Conservation (phyloP, 2,797 vertebrate species). For the Knipowitschia caucasica region DNA sequence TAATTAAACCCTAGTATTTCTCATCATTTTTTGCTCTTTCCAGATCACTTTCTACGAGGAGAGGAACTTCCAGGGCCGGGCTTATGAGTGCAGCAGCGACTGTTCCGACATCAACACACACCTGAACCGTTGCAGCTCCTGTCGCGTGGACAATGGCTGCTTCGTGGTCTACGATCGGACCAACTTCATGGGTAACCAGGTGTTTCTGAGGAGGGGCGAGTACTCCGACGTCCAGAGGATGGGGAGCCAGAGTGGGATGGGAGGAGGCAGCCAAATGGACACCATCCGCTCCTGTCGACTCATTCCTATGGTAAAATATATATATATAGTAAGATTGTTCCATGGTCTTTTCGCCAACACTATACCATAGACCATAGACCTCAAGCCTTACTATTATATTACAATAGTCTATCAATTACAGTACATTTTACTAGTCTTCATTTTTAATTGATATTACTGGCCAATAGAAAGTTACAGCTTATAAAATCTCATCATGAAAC, state of each 20-base stretch:
- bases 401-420: too few relatives aligned
- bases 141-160: constrained; percentile 67
- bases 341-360: too few relatives aligned
- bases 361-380: too few relatives aligned
- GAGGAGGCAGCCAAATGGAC: constrained; percentile 47
- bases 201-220: constrained; percentile 69
- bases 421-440: too few relatives aligned
- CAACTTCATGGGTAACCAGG: constrained; percentile 70
- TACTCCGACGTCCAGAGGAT: constrained; percentile 65
- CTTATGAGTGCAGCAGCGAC: constrained; percentile 67
- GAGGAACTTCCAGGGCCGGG: constrained; percentile 69
- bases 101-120: constrained; percentile 64
- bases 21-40: background rate
- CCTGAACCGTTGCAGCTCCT: constrained; percentile 69
- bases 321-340: too few relatives aligned
- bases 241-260: constrained; percentile 48
- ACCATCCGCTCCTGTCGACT: constrained; percentile 60
- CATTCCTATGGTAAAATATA: constrained; percentile 64
- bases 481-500: too few relatives aligned
- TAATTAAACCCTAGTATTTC: background rate
- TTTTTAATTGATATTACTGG: too few relatives aligned
- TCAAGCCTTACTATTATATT: too few relatives aligned
- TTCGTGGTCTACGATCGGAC: constrained; percentile 68
- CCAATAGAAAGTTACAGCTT: too few relatives aligned
- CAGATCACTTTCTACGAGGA: constrained; percentile 72